phyloP scores from a whole-genome alignment of 2,888 invertebrate genomes.

The Pelosia muscerda region DNA sequence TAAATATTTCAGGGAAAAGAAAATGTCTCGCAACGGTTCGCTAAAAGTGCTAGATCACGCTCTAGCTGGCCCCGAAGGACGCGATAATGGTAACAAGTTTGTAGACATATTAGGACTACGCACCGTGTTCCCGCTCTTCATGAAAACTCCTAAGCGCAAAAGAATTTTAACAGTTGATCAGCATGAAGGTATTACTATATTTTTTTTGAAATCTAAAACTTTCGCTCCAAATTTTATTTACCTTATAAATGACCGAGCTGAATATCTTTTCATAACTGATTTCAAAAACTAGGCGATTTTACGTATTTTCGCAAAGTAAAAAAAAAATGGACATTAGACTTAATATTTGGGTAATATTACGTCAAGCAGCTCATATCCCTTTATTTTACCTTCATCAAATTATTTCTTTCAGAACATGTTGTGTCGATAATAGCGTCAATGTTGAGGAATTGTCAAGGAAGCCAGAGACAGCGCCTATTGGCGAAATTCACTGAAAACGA shows the following conservation, averaged over 20 bases:
- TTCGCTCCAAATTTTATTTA: not conserved
- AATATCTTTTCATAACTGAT: not conserved
- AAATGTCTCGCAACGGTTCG: slow-evolving; percentile 97
- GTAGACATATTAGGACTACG: slow-evolving; percentile 98
- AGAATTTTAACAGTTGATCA: slow-evolving; percentile 94
- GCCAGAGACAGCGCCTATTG: slow-evolving; percentile 95
- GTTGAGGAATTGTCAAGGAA: slow-evolving; percentile 96
- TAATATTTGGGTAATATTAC: too few species aligned
- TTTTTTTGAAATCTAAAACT: not conserved
- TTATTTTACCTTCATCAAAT: not conserved
- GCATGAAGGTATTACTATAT: slow-evolving; percentile 90
- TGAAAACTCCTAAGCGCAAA: slow-evolving; percentile 98
- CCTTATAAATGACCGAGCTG: not conserved
- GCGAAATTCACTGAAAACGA: slow-evolving; percentile 99
- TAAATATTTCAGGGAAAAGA: slow-evolving; percentile 90
- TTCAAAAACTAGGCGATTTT: not conserved
- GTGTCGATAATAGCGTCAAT: slow-evolving; percentile 97
- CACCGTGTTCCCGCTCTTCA: slow-evolving; percentile 98
- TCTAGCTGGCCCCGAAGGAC: slow-evolving; percentile 96
- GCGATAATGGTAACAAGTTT: slow-evolving; percentile 98
- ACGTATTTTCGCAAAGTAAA: not conserved
- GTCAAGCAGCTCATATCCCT: too few species aligned
- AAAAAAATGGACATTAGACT: too few species aligned
- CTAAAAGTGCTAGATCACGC: slow-evolving; percentile 99
- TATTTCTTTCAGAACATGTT: slow-evolving; percentile 91